These are phyloP conservation scores for Pseudococcus viburni DNA, from an alignment of 2,888 invertebrate genomes.

Conservation along the genomic window DNA sequence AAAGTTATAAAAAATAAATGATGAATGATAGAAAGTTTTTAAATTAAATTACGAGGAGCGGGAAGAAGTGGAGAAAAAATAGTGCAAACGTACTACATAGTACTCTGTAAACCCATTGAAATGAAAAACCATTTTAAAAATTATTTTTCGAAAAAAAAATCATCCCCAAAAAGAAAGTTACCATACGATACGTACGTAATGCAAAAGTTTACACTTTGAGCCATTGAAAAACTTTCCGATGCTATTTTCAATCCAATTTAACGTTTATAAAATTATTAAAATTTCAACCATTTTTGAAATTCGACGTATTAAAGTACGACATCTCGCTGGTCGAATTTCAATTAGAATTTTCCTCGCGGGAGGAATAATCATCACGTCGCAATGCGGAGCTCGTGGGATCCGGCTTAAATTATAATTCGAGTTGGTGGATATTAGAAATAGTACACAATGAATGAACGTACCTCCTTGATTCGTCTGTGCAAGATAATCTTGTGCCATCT, in stretches of 20 bases:
- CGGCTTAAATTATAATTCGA: not conserved
- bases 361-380: not conserved
- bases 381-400: constrained; percentile 15
- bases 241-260: constrained; percentile 47
- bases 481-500: constrained; percentile 96
- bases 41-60: constrained; percentile 39
- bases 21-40: constrained; percentile 58
- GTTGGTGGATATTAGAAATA: constrained; percentile 17
- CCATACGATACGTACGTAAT: constrained; percentile 21
- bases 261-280: constrained; percentile 38
- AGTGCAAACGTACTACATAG: constrained; percentile 10
- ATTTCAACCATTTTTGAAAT: constrained; percentile 44
- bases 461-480: constrained; percentile 92
- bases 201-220: constrained; percentile 30
- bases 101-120: constrained; percentile 33
- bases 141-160: constrained; percentile 13
- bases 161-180: not conserved
- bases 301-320: not conserved
- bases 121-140: constrained; percentile 56
- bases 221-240: constrained; percentile 44
- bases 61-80: not conserved
- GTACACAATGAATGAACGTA: constrained; percentile 71
- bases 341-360: constrained; percentile 12
- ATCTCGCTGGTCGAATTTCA: constrained; percentile 4
- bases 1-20: constrained; percentile 56